Conservation (phyloP, 2,797 vertebrate species). For the Sebastes taczanowskii region DNA sequence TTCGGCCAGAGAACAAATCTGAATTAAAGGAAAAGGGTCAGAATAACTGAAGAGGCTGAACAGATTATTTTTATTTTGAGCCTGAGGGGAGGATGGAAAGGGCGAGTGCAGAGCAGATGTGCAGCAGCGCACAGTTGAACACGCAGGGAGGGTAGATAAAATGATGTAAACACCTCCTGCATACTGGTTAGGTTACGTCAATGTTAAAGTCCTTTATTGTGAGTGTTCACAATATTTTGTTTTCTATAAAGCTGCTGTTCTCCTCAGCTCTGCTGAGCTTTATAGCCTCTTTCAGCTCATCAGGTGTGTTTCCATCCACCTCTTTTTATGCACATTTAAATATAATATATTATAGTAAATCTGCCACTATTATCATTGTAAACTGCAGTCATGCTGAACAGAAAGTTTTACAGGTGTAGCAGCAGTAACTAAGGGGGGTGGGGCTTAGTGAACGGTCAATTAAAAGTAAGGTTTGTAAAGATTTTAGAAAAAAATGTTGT, state of each 20-base stretch:
- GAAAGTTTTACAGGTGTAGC: not conserved
- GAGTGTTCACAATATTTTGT: not conserved
- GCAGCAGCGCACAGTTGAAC: not conserved
- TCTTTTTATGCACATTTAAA: not conserved
- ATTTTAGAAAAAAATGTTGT: too few relatives aligned
- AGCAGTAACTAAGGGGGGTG: too few relatives aligned
- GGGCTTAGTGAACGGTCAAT: not conserved
- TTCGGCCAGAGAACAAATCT: not conserved
- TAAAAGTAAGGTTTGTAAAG: not conserved
- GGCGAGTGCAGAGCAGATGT: slow-evolving; percentile 36
- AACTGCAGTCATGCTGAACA: not conserved
- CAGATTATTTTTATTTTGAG: slow-evolving; percentile 47
- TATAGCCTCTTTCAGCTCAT: not conserved
- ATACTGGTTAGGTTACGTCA: not conserved
- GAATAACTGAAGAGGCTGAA: slow-evolving; percentile 27
- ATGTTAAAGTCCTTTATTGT: not conserved
- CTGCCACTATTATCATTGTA: not conserved
- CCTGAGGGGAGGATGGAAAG: slow-evolving; percentile 37
- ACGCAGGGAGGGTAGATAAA: not conserved
- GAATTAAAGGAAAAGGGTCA: slow-evolving; percentile 19
- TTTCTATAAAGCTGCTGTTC: not conserved
- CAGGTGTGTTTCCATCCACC: not conserved
- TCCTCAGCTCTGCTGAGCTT: not conserved
- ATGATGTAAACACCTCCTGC: not conserved
- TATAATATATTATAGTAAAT: not conserved